Evolutionary conservation across 2,888 invertebrate species (phyloP).

Genomic region (Coelogynopora nodosa): DNA sequence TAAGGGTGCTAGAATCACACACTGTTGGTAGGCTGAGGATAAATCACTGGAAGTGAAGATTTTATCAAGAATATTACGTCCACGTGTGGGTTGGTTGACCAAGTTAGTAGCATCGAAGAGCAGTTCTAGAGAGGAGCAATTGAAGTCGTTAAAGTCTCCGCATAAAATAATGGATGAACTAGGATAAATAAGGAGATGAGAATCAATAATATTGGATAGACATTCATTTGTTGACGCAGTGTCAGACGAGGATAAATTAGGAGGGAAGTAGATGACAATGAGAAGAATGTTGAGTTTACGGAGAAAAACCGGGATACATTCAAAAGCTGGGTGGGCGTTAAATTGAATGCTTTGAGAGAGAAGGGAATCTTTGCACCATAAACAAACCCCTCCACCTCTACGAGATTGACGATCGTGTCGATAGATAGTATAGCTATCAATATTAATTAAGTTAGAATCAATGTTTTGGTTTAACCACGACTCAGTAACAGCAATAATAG

Average conservation of each 20-base stretch:
- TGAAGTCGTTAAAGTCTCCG: constrained; percentile 29
- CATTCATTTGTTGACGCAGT: not conserved
- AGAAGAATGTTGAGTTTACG: constrained; percentile 5
- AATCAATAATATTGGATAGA: constrained; percentile 26
- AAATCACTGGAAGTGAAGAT: not conserved
- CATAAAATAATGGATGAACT: not conserved
- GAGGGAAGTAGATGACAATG: constrained; percentile 3
- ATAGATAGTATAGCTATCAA: constrained; percentile 15
- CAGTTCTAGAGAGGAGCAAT: constrained; percentile 15
- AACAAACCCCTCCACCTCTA: constrained; percentile 30
- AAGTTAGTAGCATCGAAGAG: constrained; percentile 11
- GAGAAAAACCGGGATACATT: not conserved
- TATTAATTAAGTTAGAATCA: constrained; percentile 22
- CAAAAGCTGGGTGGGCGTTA: not conserved
- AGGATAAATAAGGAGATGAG: constrained; percentile 26
- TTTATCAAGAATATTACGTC: constrained; percentile 36
- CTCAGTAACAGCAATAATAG: not conserved
- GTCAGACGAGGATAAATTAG: not conserved
- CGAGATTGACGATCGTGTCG: constrained; percentile 18
- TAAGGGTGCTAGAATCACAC: constrained; percentile 29
- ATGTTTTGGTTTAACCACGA: constrained; percentile 9
- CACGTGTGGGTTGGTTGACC: constrained; percentile 33
- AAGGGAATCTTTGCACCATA: not conserved
- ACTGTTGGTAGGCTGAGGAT: not conserved
- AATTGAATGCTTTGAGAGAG: constrained; percentile 11